phyloP scores from a whole-genome alignment of 2,888 invertebrate species.

The Eupithecia abbreviata region DNA sequence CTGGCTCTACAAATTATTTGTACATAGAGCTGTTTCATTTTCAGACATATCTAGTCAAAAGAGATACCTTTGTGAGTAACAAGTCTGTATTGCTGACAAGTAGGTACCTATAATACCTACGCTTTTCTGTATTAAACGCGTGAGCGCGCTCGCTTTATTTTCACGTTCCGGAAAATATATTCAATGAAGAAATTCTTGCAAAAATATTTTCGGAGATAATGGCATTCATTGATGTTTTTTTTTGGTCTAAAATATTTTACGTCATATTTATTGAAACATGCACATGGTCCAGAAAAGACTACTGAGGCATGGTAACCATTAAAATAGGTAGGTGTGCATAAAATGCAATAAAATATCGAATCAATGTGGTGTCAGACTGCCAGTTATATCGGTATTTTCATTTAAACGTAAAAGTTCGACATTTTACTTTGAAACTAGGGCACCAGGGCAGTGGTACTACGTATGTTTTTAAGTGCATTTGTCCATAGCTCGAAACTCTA shows the following conservation, averaged over 20 bases:
- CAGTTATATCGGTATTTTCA: not conserved
- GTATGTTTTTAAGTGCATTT: not conserved
- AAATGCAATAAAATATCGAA: not conserved
- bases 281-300: not conserved
- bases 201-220: not conserved
- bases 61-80: not conserved
- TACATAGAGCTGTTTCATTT: not conserved
- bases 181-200: not conserved
- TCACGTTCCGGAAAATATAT: not conserved
- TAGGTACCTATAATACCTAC: not conserved
- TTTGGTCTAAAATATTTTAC: not conserved
- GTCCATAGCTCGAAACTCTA: not conserved
- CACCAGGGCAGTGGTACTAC: not conserved
- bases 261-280: not conserved
- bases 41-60: not conserved
- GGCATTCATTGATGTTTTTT: not conserved
- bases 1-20: not conserved
- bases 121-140: not conserved
- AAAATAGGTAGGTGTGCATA: not conserved
- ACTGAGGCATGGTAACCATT: not conserved
- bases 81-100: not conserved
- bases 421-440: not conserved
- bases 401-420: not conserved
- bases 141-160: not conserved
- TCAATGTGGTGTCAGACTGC: not conserved